Evolutionary conservation across 2,113 vertebrate genomes (phyloP).

Genomic region (Mohoua ochrocephala): DNA sequence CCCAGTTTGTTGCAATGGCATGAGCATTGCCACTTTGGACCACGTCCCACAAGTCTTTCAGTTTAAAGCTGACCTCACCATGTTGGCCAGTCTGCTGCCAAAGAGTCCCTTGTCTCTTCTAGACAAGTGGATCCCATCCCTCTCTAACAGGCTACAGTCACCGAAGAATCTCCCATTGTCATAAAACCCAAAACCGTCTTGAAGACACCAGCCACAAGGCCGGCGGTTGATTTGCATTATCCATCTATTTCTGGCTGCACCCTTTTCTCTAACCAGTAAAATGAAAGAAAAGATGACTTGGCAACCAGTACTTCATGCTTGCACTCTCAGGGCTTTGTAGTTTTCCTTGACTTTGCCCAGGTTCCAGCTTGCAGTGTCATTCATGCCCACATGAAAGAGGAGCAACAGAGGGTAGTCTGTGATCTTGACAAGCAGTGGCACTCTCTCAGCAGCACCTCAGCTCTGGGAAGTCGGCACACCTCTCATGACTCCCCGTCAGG

Average conservation of each 20-base stretch:
- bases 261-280: not conserved
- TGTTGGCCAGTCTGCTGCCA: not conserved
- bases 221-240: not conserved
- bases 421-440: not conserved
- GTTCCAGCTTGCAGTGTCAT: not conserved
- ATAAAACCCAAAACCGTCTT: not conserved
- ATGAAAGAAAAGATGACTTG: not conserved
- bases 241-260: not conserved
- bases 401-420: too few relatives aligned
- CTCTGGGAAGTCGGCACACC: not conserved
- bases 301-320: not conserved
- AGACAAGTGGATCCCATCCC: not conserved
- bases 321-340: not conserved
- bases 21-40: not conserved
- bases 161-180: not conserved
- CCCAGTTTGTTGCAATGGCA: not conserved
- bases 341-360: not conserved
- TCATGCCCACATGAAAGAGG: not conserved
- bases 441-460: not conserved
- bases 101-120: not conserved
- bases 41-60: not conserved
- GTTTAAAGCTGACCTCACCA: not conserved
- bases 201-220: not conserved
- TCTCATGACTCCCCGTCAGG: not conserved
- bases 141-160: not conserved